Conservation (phyloP, 2,797 vertebrate genomes). For the Eutrigla gurnardus region DNA sequence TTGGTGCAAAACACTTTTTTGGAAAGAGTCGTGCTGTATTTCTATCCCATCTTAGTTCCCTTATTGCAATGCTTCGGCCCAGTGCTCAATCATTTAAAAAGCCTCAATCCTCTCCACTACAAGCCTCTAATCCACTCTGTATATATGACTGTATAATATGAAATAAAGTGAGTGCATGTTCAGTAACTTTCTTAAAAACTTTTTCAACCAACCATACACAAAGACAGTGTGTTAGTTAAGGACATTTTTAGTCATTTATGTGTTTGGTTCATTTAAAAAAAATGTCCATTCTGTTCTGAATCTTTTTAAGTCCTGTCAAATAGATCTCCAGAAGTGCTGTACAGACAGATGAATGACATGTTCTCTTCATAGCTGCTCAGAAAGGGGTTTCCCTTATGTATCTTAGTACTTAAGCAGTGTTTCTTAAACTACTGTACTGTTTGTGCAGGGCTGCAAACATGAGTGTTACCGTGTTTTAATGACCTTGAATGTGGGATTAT, state of each 20-base stretch:
- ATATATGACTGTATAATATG: slow-evolving; percentile 83
- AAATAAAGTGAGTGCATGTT: slow-evolving; percentile 83
- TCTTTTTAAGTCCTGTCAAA: slow-evolving; percentile 38
- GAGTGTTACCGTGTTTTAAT: slow-evolving; percentile 34
- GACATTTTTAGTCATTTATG: slow-evolving; percentile 46
- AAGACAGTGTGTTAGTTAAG: slow-evolving; percentile 43
- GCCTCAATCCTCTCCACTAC: slow-evolving; percentile 64
- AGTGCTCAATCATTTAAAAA: slow-evolving; percentile 56
- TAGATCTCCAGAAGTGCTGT: slow-evolving; percentile 72
- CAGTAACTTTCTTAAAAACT: slow-evolving; percentile 77
- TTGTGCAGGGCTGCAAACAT: slow-evolving; percentile 51
- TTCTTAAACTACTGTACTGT: slow-evolving; percentile 58
- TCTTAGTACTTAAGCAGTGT: slow-evolving; percentile 72
- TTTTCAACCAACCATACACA: slow-evolving; percentile 71
- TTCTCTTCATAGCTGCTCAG: slow-evolving; percentile 73
- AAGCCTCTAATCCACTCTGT: slow-evolving; percentile 75
- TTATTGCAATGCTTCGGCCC: slow-evolving; percentile 20
- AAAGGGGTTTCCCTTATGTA: slow-evolving; percentile 61
- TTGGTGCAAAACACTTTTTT: slow-evolving; percentile 20
- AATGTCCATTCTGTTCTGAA: slow-evolving; percentile 14
- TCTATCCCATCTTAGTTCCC: slow-evolving; percentile 27
- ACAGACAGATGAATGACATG: slow-evolving; percentile 77
- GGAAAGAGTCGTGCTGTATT: slow-evolving; percentile 24
- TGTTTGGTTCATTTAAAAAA: slow-evolving; percentile 32
- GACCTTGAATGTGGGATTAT: slow-evolving; percentile 20